Evolutionary conservation across 1,140 invertebrate species (phyloP), one percentile per base, ranked within the genome.

Genomic region (Aporrectodea caliginosa): DNA sequence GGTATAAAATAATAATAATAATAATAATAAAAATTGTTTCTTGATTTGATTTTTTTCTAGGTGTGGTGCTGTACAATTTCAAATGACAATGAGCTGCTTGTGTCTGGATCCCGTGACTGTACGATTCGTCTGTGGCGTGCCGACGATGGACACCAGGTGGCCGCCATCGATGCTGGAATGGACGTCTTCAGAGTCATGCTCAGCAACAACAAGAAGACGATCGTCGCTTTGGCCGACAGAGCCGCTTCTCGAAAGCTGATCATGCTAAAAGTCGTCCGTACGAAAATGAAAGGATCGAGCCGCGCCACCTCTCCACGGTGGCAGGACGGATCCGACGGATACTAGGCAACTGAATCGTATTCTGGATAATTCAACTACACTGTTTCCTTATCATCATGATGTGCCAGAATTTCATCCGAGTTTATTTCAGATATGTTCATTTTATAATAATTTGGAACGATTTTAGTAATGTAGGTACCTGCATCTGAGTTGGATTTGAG

Each of bases 181-280:
- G 87, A 88, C 75, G 85, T 88, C 74, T 88, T 89, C 84, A 83
- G 84, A 74, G 85, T 88, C 35, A 86, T 76, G n/a, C n/a, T 76
- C 83, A 87, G 85, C 77, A 83, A 83, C 32, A 86, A 88, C 82
- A 87, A 87, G 76, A 82, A 84, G 74, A 87, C 87, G 6, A 86
- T 89, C 35, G 88, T 89, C 77, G 88, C 87, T 22, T 85, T 89
- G 12, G 88, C 87, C 30, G 88, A 89, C 83, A 87, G 86, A 81
- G 84, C 81, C 79, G 85, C 84, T 30, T 83, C 87, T 31, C 76
- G 88, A 29, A 89, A 89, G 79, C 82, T 89, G 71, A 87, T 89
- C 70, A 89, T 89, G 87, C 79, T 89, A 69, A 87, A 88, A 75
- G 85, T 89, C 16, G 87, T 88, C 0, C 81, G 85, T 27, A 85